These are phyloP conservation scores for Poecilobothrus nobilitatus DNA, from an alignment of 2,888 invertebrate genomes.

Conservation along the genomic window DNA sequence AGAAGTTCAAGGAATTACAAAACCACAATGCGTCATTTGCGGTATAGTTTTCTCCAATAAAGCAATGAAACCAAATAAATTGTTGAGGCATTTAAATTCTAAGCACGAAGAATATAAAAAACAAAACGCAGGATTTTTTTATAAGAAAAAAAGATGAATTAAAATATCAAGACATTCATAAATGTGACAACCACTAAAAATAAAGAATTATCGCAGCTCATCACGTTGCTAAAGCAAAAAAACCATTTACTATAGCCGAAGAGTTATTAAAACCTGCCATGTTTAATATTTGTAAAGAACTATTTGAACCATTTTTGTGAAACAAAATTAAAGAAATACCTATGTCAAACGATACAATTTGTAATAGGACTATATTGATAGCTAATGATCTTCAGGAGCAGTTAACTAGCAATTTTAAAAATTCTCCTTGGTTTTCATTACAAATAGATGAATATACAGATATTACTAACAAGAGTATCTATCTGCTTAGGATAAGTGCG, in stretches of 20 bases:
- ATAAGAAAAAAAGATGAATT: slow-evolving; percentile 10
- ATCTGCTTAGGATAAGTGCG: slow-evolving; percentile 10
- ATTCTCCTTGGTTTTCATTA: slow-evolving; percentile 11
- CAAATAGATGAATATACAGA: slow-evolving; percentile 12
- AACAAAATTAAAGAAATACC: slow-evolving; percentile 14
- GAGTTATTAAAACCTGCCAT: slow-evolving; percentile 14
- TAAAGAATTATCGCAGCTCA: slow-evolving; percentile 11
- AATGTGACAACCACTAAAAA: slow-evolving; percentile 10
- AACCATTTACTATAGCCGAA: slow-evolving; percentile 15
- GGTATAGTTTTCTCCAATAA: slow-evolving; percentile 9
- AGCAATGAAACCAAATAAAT: slow-evolving; percentile 12
- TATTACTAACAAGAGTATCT: slow-evolving; percentile 10
- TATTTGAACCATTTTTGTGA: slow-evolving; percentile 11
- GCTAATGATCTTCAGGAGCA: slow-evolving; percentile 14
- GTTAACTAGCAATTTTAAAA: slow-evolving; percentile 13
- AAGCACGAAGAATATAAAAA: slow-evolving; percentile 15
- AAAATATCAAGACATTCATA: slow-evolving; percentile 11
- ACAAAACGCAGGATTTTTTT: slow-evolving; percentile 12
- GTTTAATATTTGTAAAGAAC: slow-evolving; percentile 14
- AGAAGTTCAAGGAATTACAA: slow-evolving; percentile 11
- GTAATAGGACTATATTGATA: slow-evolving; percentile 14
- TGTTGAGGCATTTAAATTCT: slow-evolving; percentile 14
- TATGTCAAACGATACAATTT: slow-evolving; percentile 15
- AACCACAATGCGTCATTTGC: slow-evolving; percentile 8
- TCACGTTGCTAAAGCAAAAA: slow-evolving; percentile 14